Percentiles rank a stretch among this genome's conserved stretches.
phyloP scores from a whole-genome alignment of 1,140 invertebrate genomes.

The Helicoverpa armigera region DNA sequence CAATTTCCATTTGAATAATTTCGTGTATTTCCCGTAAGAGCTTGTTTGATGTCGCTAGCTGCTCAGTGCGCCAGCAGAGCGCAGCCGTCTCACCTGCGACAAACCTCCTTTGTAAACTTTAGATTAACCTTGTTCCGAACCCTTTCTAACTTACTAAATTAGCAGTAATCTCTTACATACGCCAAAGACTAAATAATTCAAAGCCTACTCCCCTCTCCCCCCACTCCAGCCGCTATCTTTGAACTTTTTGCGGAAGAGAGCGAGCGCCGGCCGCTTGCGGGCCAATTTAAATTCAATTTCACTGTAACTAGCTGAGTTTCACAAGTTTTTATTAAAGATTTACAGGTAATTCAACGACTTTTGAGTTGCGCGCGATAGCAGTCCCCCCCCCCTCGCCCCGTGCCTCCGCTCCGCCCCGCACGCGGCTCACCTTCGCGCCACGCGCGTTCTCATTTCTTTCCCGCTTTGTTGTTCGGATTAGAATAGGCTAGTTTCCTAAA shows the following conservation, averaged over 20 bases:
- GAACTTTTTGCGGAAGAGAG: constrained; percentile 16
- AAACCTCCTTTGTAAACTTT: constrained; percentile 18
- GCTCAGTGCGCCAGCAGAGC: not conserved
- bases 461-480: constrained; percentile 34
- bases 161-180: not conserved
- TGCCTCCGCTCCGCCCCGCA: not conserved
- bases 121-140: not conserved
- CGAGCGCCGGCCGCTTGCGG: not conserved
- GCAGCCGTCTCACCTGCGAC: not conserved
- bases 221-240: not conserved
- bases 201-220: no score
- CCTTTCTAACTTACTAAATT: constrained; percentile 19
- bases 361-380: constrained; percentile 1
- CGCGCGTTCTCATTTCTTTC: constrained; percentile 25
- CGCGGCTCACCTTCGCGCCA: constrained; percentile 1
- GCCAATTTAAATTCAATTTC: constrained; percentile 39
- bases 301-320: constrained; percentile 22
- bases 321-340: constrained; percentile 37
- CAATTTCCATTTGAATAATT: no score
- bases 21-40: no score
- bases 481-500: no score
- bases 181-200: constrained; percentile 11
- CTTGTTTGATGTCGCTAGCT: not conserved
- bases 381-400: not conserved
- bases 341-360: constrained; percentile 24